Evolutionary conservation across 2,797 vertebrate species (phyloP).

Genomic region (Semaprochilodus insignis): DNA sequence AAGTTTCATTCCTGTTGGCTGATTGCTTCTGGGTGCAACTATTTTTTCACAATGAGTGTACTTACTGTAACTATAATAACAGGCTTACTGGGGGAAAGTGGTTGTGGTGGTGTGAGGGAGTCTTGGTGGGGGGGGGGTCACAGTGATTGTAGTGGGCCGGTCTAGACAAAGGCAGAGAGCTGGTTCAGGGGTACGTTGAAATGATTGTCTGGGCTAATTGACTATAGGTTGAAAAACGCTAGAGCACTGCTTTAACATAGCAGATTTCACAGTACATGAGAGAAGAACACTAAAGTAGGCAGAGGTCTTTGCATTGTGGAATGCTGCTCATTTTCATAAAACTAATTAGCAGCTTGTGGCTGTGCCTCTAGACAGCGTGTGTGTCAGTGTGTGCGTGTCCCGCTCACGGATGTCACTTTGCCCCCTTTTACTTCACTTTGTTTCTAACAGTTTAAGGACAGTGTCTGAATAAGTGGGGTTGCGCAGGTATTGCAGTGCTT

Average conservation of each 20-base stretch:
- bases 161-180: too few species aligned
- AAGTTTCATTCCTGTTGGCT: too few species aligned
- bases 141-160: too few species aligned
- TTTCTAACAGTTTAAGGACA: slow-evolving; percentile 4
- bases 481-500: slow-evolving; percentile 20
- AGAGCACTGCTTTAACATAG: not conserved
- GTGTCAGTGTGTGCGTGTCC: slow-evolving; percentile 1
- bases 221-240: not conserved
- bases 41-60: too few species aligned
- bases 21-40: too few species aligned
- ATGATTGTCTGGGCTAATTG: not conserved
- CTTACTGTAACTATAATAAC: too few species aligned
- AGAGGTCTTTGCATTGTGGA: slow-evolving; percentile 16
- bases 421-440: not conserved
- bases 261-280: slow-evolving; percentile 23
- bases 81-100: too few species aligned
- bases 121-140: too few species aligned
- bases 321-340: slow-evolving; percentile 46
- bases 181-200: not conserved
- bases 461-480: not conserved
- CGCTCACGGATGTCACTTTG: slow-evolving; percentile 28
- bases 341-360: slow-evolving; percentile 47
- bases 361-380: slow-evolving; percentile 27
- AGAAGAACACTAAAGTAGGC: not conserved
- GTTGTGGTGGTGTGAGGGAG: too few species aligned